These are phyloP conservation scores for Mesocentrotus franciscanus DNA, from an alignment of 53 echinoderm and acorn worm species.

Conservation along the genomic window DNA sequence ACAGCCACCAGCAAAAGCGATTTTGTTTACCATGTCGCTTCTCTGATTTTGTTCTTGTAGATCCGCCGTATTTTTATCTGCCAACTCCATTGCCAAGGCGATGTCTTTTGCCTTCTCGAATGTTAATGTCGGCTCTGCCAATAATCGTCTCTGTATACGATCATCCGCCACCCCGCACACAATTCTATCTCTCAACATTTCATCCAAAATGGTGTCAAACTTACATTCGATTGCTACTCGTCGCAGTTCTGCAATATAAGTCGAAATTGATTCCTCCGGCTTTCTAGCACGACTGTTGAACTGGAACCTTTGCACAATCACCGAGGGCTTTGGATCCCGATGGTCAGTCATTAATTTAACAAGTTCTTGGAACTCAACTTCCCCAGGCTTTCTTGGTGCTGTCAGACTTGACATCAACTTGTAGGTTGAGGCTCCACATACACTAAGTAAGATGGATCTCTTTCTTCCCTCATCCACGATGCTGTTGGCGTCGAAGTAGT, in stretches of 20 bases:
- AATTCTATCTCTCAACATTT: conserved; percentile 47
- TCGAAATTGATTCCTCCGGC: conserved; percentile 1
- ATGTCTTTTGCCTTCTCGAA: conserved; percentile 24
- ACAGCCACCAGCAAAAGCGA: background rate
- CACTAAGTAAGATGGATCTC: conserved; percentile 57
- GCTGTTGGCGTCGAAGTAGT: too few relatives aligned
- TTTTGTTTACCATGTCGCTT: conserved; percentile 11
- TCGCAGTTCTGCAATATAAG: conserved; percentile 41
- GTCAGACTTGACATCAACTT: conserved; percentile 47
- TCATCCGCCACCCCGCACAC: conserved; percentile 56
- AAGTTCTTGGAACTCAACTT: conserved; percentile 35
- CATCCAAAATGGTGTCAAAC: conserved; percentile 17
- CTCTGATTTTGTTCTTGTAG: too few relatives aligned
- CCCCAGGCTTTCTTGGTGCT: conserved; percentile 62
- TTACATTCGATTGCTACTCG: conserved; percentile 25
- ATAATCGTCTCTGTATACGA: conserved; percentile 2
- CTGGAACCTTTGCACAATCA: conserved; percentile 58
- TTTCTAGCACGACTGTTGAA: conserved; percentile 35
- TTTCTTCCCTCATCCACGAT: too few relatives aligned
- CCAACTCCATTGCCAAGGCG: conserved; percentile 38
- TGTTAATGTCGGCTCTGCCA: conserved; percentile 31
- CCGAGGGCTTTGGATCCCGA: conserved; percentile 57
- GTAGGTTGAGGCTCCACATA: conserved; percentile 46
- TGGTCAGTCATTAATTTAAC: conserved; percentile 55
- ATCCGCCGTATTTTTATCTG: conserved; percentile 34